These are phyloP conservation scores for Aurelia sp. DNA, from an alignment of 30 jellyfish, hydroid and myxozoan species.

Conservation along the genomic window DNA sequence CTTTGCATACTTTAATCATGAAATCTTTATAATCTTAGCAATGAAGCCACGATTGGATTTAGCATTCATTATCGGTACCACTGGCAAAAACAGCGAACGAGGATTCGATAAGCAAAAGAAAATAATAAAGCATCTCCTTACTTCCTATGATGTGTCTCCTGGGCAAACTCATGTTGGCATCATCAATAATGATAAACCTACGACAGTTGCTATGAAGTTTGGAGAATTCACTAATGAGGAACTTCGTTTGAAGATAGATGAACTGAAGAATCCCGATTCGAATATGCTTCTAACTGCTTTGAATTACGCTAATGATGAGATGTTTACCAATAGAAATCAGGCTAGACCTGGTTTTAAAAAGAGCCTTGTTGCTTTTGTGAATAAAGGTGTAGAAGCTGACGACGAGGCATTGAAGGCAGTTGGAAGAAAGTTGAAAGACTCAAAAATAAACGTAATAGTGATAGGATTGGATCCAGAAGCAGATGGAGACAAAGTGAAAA, in stretches of 20 bases:
- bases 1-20: too few species aligned
- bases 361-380: slow-evolving; percentile 80
- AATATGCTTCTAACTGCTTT: slow-evolving; percentile 31
- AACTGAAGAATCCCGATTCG: not conserved
- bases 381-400: slow-evolving; percentile 52
- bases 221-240: slow-evolving; percentile 46
- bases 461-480: slow-evolving; percentile 62
- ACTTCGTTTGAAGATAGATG: slow-evolving; percentile 13
- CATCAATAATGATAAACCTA: slow-evolving; percentile 40
- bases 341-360: slow-evolving; percentile 83
- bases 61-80: slow-evolving; percentile 77
- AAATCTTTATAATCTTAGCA: not conserved
- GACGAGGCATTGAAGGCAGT: slow-evolving; percentile 26
- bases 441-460: slow-evolving; percentile 66
- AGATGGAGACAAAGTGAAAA: slow-evolving; percentile 2
- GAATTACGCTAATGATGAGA: slow-evolving; percentile 36
- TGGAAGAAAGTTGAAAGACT: slow-evolving; percentile 33
- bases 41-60: slow-evolving; percentile 61
- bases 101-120: slow-evolving; percentile 53
- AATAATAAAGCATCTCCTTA: slow-evolving; percentile 58
- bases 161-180: slow-evolving; percentile 81
- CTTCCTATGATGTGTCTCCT: slow-evolving; percentile 64
- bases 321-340: slow-evolving; percentile 67
- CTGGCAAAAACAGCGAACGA: slow-evolving; percentile 40
- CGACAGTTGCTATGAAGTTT: slow-evolving; percentile 55